Base-by-base conservation (phyloP, 2,888 invertebrate genomes). In the Phymatocera aterrima region DNA sequence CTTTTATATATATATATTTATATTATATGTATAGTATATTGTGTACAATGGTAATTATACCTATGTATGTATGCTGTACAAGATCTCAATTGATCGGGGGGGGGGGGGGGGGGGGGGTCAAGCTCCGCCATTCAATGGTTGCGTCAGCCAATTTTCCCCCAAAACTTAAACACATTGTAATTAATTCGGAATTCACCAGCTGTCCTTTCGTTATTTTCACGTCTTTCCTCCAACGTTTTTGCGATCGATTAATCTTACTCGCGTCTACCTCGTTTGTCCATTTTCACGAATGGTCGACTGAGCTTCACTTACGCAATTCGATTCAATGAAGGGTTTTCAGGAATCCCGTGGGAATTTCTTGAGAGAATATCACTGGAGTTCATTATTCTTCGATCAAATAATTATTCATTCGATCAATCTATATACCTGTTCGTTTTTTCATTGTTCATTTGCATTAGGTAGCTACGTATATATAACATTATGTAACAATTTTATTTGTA, bases 1-100 rank as follows among this genome's bases (percentile, higher is more conserved):
- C 80, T 81, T 48, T 74, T 79, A 64, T 70, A 51, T 60, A 51
- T n/a, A n/a, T 57, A 60, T 68, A 34, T n/a, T n/a, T 81, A 57
- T 74, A 80, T 72, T 70, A 51, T 60, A 51, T n/a, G 18, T 57
- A 60, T 68, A 34, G 18, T 51, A 8, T 61, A 68, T 68, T 68
- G 68, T 68, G 68, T 72, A 72, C 72, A 72, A 72, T 51, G 24
- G 51, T 51, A 72, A 51, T 72, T 72, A 72, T n/a, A n/a, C n/a
- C n/a, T n/a, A n/a, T n/a, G n/a, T n/a, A n/a, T n/a, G n/a, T n/a
- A n/a, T n/a, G n/a, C 72, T 72, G 34, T 72, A 72, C 72, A 72
- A 72, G 72, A 72, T 37, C n/a, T 43, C n/a, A n/a, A n/a, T n/a
- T n/a, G n/a, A n/a, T n/a, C n/a, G n/a, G n/a, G n/a, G n/a, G n/a